These are phyloP conservation scores for Pseudopleuronectes americanus DNA, from an alignment of 2,797 vertebrate species.

Conservation along the genomic window DNA sequence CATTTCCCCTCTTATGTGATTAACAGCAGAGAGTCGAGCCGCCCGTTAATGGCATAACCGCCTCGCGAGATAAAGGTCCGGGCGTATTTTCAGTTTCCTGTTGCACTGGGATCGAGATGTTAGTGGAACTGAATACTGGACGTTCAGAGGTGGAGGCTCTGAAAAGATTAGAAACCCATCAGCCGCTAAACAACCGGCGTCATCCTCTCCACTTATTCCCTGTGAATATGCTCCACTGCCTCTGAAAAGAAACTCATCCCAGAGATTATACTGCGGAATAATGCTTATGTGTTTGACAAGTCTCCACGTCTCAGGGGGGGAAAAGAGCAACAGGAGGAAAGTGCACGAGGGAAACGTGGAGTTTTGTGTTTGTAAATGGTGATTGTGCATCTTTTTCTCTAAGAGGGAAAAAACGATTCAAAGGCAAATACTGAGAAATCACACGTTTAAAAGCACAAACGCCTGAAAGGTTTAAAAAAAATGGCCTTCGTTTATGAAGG, in stretches of 20 bases:
- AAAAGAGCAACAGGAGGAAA: conserved; percentile 24
- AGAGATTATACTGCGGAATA: conserved; percentile 46
- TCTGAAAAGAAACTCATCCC: conserved; percentile 45
- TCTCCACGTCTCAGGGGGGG: conserved; percentile 23
- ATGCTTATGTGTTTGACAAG: conserved; percentile 43
- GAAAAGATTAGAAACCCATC: conserved; percentile 54
- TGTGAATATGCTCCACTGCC: conserved; percentile 31
- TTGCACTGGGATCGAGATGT: conserved; percentile 34
- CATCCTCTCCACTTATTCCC: conserved; percentile 41
- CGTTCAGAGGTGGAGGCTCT: conserved; percentile 37
- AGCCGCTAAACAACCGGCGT: conserved; percentile 25
- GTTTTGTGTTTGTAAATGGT: no score
- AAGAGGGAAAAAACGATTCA: no score
- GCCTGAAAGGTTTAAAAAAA: conserved; percentile 7
- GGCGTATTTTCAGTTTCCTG: conserved; percentile 52
- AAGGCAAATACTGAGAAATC: conserved; percentile 1
- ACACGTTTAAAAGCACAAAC: conserved; percentile 12
- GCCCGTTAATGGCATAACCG: conserved; percentile 53
- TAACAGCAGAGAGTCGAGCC: conserved; percentile 49
- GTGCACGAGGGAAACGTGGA: no score
- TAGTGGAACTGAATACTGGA: conserved; percentile 33
- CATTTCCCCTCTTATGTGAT: conserved; percentile 60
- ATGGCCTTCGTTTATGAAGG: conserved; percentile 1
- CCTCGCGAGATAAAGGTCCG: conserved; percentile 57
- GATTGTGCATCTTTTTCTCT: no score